Percentiles rank a stretch among this genome's conserved stretches.
These are phyloP conservation scores for Philhelius pedissequus DNA, from an alignment of 2,888 invertebrate genomes.

Conservation along the genomic window DNA sequence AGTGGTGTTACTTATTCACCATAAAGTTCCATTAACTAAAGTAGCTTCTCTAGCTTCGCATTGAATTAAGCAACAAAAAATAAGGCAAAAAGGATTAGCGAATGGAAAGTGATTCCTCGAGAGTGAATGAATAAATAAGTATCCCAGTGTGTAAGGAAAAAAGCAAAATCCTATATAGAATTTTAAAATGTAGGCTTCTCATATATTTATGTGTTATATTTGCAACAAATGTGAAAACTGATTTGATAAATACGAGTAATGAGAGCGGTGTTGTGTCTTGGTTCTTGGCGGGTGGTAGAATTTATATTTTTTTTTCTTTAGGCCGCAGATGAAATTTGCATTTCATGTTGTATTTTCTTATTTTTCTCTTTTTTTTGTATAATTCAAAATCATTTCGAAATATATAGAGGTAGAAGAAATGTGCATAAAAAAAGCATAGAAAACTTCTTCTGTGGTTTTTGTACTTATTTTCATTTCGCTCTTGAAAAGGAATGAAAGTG, in stretches of 20 bases:
- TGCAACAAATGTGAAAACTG: conserved; percentile 36
- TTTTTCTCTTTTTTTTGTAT: neutral
- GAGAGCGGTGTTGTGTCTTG: neutral
- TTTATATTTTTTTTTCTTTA: neutral
- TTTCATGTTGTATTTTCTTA: conserved; percentile 14
- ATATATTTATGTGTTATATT: neutral
- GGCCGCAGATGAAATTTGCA: conserved; percentile 42
- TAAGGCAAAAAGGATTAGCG: conserved; percentile 14
- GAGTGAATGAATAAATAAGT: conserved; percentile 27
- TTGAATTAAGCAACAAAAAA: neutral
- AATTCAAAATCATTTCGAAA: conserved; percentile 11
- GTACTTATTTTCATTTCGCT: neutral
- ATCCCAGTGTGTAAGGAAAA: neutral
- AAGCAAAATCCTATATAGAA: neutral
- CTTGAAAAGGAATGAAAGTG: neutral
- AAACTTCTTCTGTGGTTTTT: neutral
- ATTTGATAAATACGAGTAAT: conserved; percentile 54
- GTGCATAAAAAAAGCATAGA: neutral
- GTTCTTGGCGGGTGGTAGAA: neutral
- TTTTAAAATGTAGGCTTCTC: conserved; percentile 8
- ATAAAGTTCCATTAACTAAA: conserved; percentile 32
- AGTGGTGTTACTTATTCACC: conserved; percentile 28
- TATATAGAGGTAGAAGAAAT: neutral
- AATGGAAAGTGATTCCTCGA: conserved; percentile 25
- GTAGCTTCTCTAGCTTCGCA: conserved; percentile 15